Base-by-base conservation (phyloP, 2,113 vertebrate genomes). In the Cebus imitator region DNA sequence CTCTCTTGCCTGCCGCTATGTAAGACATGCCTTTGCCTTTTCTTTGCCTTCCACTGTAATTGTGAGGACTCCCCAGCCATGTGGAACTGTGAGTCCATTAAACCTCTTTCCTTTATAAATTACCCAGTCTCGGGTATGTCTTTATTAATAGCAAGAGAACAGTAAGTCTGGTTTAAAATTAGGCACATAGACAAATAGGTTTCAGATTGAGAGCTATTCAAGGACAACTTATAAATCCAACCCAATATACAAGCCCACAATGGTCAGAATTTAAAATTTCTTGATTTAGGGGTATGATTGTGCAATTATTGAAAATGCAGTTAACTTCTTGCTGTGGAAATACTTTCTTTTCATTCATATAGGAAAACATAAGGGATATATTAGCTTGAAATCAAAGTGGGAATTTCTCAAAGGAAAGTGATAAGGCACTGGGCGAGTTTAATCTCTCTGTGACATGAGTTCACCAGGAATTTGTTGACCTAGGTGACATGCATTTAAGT, bases 351-450 rank as follows among this genome's bases (percentile, higher is more conserved):
- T 37, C 81, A 75, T 79, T 50, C 48, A 92, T 16, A 57, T 6
- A 81, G 14, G 8, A 86, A 88, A 88, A 61, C 14, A 57, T 57
- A 43, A 58, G 9, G 58, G 25, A 40, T 17, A 84, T 82, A 92
- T 43, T 66, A 84, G 40, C 32, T 86, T 86, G 64, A 80, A 52
- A 85, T 61, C 12, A 5, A 96, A 86, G 55, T 82, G 25, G 68
- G 7, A 37, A 58, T 94, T 95, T 86, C 73, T n/a, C 66, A 80
- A 76, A 75, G 8, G 16, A 94, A 89, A 95, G 84, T 75, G 9
- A 35, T 75, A 25, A 66, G 8, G 14, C 27, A 40, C 8, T 68
- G 20, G 27, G 13, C 70, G 61, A 87, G 1, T 91, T 91, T 61
- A 85, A 91, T 81, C 17, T 50, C 52, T 75, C 72, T 61, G 16